Conservation (phyloP, 2,888 invertebrate species). For the Cantharis flavilabris region DNA sequence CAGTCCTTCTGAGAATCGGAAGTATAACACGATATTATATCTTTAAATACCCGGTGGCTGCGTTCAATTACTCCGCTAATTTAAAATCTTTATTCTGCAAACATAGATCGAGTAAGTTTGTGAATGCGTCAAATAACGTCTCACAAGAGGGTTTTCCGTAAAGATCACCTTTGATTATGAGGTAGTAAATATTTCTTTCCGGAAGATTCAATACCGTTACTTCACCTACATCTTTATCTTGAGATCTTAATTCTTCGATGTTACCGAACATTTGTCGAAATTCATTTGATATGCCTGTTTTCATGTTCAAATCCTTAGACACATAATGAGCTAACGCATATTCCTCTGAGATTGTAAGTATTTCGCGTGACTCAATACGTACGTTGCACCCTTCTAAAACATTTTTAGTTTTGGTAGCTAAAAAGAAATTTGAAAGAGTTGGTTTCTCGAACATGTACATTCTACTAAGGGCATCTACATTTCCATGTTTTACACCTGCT, state of each 20-base stretch:
- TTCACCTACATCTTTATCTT: conserved; percentile 41
- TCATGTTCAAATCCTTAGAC: conserved; percentile 56
- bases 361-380: conserved; percentile 47
- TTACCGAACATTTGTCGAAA: conserved; percentile 38
- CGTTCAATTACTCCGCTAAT: conserved; percentile 46
- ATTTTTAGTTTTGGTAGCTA: background rate
- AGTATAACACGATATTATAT: no score
- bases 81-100: conserved; percentile 52
- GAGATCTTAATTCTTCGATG: conserved; percentile 37
- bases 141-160: conserved; percentile 56
- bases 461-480: background rate
- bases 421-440: background rate
- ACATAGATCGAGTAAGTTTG: conserved; percentile 47
- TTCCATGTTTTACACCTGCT: background rate
- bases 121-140: conserved; percentile 46
- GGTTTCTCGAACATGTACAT: background rate
- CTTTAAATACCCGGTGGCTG: no score
- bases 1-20: no score
- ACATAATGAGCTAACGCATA: conserved; percentile 56
- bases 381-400: background rate
- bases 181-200: conserved; percentile 56
- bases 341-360: conserved; percentile 53
- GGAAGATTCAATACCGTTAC: conserved; percentile 52
- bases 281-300: conserved; percentile 54
- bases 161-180: conserved; percentile 60